A percentile compares a stretch with the other conserved stretches of the same genome.
These are phyloP conservation scores for Petrocephalus microphthalmus DNA, from an alignment of 2,113 vertebrate genomes.

Conservation along the genomic window DNA sequence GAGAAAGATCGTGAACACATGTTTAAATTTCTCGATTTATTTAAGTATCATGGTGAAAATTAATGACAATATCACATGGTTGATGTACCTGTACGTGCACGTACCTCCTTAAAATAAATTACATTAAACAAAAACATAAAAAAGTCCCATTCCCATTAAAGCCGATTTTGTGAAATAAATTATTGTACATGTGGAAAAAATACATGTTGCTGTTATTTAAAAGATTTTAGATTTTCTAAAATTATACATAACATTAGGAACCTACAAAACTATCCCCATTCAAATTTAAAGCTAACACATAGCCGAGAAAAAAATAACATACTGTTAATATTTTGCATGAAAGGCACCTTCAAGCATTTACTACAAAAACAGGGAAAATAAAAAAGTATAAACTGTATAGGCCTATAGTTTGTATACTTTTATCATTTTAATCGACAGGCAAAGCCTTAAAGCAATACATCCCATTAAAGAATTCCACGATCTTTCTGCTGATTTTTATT, in stretches of 20 bases:
- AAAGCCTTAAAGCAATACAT: constrained; percentile 29
- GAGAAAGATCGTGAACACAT: constrained; percentile 3
- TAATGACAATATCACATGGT: constrained; percentile 69
- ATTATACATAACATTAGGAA: constrained; percentile 24
- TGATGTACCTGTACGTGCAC: constrained; percentile 75
- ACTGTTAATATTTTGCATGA: constrained; percentile 52
- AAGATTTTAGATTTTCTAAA: constrained; percentile 32
- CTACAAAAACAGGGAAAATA: constrained; percentile 34
- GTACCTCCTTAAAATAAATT: constrained; percentile 80
- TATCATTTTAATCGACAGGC: constrained; percentile 34
- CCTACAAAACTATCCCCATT: constrained; percentile 20
- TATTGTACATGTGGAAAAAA: constrained; percentile 58
- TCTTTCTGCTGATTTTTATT: constrained; percentile 1
- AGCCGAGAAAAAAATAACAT: constrained; percentile 30
- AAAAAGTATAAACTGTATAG: constrained; percentile 30
- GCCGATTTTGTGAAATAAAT: constrained; percentile 78
- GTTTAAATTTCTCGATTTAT: constrained; percentile 66
- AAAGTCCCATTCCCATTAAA: constrained; percentile 75
- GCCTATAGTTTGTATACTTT: constrained; percentile 30
- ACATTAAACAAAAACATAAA: constrained; percentile 71
- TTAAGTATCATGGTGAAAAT: constrained; percentile 70
- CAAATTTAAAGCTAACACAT: constrained; percentile 7
- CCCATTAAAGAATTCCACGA: constrained; percentile 29
- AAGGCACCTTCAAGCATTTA: constrained; percentile 69
- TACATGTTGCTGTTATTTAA: constrained; percentile 26